Evolutionary conservation across 2,113 vertebrate genomes (phyloP), one percentile per base, ranked within the genome.

Genomic region (Salvelinus fontinalis): DNA sequence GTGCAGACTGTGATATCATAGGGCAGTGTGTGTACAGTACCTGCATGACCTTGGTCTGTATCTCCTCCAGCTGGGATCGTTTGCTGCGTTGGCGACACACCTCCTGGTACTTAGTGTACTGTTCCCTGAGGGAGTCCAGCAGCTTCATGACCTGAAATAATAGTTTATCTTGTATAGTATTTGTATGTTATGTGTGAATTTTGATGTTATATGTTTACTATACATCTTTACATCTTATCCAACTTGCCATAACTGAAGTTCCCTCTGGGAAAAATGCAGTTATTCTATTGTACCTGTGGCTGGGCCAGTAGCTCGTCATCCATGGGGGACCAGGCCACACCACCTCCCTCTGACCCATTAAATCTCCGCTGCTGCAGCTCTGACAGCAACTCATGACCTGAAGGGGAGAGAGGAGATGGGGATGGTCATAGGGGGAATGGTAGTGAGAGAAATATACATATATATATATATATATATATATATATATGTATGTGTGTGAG

Each of bases 31-130:
- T 14, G 57, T 62, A 64, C 29, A n/a, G 16, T 65, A 99, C 97
- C 97, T 99, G 97, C 96, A 97, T 99, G 86, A 99, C 97, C 86
- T 98, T 99, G 94, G 97, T 94, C 22, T 99, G 97, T 81, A 99
- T 96, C 86, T 99, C 97, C 74, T 99, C 97, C 0, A 99, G 93
- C 79, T 99, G 98, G 0, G 94, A 95, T 74, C 97, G 96, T n/a
- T 98, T 98, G 91, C 95, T 99, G 1, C 97, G 94, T 60, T 97
- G 98, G 4, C 98, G 90, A 78, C 98, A 99, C 2, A 99, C 94
- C 82, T 99, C 97, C 90, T 99, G 98, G 90, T 99, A 99, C 73
- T 94, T 93, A 0, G 97, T 99, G 78, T 99, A 99, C 39, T 99
- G 96, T 80, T 99, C 97, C 72, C 97, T 88, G 67, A 99, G 94